Base-by-base conservation (phyloP, 2,113 vertebrate species). In the Plotosus lineatus region DNA sequence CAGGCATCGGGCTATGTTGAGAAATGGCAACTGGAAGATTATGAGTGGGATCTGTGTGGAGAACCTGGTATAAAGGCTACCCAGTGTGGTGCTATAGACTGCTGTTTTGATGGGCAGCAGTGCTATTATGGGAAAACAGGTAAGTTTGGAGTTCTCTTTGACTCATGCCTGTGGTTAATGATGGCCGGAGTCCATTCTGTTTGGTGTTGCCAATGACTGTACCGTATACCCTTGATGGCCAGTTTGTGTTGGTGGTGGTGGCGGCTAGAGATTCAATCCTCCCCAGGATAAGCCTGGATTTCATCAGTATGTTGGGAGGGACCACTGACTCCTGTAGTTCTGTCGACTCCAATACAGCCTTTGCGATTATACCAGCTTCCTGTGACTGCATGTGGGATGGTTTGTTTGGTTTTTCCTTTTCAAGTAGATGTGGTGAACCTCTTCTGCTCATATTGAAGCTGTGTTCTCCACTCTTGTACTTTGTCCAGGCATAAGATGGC, bases 401-500 rank as follows among this genome's bases (percentile, higher is more conserved):
- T 61, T 69, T 0, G 66, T 50, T 4, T 26, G 26, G 26, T 15
- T 9, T 14, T 26, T 12, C 7, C 23, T 55, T 55, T 14, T 14
- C 14, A 51, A 51, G n/a, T n/a, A n/a, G n/a, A n/a, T n/a, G n/a
- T n/a, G n/a, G n/a, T n/a, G n/a, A 51, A 51, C 7, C 14, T 51
- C 48, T 51, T 51, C 8, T 51, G 48, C 48, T 14, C 14, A 7
- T 14, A 51, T n/a, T n/a, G n/a, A 0, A 19, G 6, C 2, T 40
- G 36, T 42, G 17, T 6, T 6, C 38, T 8, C 19, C 15, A 17
- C n/a, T 61, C 42, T 11, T 53, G 17, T 10, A 40, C 3, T 17
- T 36, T 17, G n/a, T 82, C 19, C 84, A 93, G 92, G 89, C 85
- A 55, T 88, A 90, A 21, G 85, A 83, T 0, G 85, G 68, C 15